phyloP scores from a whole-genome alignment of 2,113 vertebrate genomes.

The Cranoglanis bouderius region DNA sequence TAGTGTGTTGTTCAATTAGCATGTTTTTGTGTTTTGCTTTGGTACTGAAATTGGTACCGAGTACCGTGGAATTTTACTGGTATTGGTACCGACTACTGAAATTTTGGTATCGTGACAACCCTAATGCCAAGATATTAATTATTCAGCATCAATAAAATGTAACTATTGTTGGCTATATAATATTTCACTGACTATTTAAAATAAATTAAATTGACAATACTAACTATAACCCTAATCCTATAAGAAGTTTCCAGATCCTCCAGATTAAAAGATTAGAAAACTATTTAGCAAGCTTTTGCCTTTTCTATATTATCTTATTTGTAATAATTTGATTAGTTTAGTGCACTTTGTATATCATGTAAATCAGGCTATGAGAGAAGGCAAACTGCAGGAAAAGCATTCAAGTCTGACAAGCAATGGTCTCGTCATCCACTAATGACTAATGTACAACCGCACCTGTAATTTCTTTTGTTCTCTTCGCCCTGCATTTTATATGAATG shows the following conservation, averaged over 20 bases:
- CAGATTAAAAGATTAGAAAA: not conserved
- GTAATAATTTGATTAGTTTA: not conserved
- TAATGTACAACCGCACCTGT: not conserved
- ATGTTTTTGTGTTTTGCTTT: too few species aligned
- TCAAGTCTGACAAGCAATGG: not conserved
- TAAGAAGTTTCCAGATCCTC: not conserved
- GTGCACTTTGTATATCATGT: too few species aligned
- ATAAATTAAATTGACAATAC: not conserved
- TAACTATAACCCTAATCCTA: not conserved
- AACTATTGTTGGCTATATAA: not conserved
- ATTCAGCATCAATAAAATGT: not conserved
- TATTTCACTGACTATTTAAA: not conserved
- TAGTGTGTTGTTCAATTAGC: too few species aligned
- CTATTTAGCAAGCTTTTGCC: not conserved
- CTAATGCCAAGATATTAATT: not conserved
- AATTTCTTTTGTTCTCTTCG: constrained; percentile 1
- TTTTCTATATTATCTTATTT: not conserved
- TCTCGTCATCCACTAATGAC: not conserved
- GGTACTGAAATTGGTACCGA: too few species aligned
- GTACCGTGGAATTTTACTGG: too few species aligned
- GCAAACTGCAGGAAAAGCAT: not conserved
- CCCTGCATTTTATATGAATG: not conserved
- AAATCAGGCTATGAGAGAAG: not conserved
- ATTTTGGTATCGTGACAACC: too few species aligned
- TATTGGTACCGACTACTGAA: too few species aligned